These are phyloP conservation scores for Drosophila heteroneura DNA, from an alignment of 2,888 invertebrate genomes.

Conservation along the genomic window DNA sequence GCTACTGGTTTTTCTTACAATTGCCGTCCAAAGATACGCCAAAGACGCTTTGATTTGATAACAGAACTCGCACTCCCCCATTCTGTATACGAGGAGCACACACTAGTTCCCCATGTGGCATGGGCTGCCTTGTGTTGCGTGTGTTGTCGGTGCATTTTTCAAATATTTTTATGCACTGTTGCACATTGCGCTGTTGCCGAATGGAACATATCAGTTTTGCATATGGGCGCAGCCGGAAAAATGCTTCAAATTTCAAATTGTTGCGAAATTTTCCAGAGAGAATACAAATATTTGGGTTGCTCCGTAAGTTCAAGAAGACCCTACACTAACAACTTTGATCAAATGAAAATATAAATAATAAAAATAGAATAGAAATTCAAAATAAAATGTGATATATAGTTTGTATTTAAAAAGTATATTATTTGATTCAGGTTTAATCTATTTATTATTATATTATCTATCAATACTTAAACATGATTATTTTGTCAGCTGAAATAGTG, in stretches of 20 bases:
- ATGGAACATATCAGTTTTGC: slow-evolving; percentile 51
- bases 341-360: neutral
- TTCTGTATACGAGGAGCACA: neutral
- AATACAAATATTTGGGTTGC: slow-evolving; percentile 21
- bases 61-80: slow-evolving; percentile 37
- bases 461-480: neutral
- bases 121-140: slow-evolving; percentile 35
- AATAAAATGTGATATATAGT: neutral
- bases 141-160: slow-evolving; percentile 64
- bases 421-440: neutral
- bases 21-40: slow-evolving; percentile 28
- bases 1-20: slow-evolving; percentile 13
- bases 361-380: neutral
- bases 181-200: slow-evolving; percentile 59
- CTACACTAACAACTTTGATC: neutral
- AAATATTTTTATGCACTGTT: slow-evolving; percentile 78
- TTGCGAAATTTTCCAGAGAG: slow-evolving; percentile 29
- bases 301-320: neutral
- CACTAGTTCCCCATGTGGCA: slow-evolving; percentile 11
- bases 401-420: neutral
- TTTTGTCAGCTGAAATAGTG: neutral
- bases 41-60: slow-evolving; percentile 71
- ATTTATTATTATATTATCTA: neutral
- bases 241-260: slow-evolving; percentile 37
- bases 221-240: slow-evolving; percentile 43